Conservation (phyloP, 2,113 vertebrate genomes). For the Thryonomys swinderianus region DNA sequence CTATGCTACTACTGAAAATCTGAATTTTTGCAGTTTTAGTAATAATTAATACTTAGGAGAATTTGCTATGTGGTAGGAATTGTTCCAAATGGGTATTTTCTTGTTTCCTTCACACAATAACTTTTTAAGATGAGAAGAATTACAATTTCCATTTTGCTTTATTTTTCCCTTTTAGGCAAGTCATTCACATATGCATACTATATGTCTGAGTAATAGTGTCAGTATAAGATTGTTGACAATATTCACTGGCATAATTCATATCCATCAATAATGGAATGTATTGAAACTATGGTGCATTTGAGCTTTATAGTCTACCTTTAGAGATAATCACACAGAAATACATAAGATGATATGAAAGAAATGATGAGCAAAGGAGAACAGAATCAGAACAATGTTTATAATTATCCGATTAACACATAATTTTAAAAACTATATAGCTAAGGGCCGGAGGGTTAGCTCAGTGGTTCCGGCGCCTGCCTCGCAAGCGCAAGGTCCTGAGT, state of each 20-base stretch:
- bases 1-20: neutral
- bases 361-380: neutral
- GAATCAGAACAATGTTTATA: neutral
- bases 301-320: neutral
- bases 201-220: neutral
- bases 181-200: neutral
- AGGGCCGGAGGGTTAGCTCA: no score
- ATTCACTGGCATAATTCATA: neutral
- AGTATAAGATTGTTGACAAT: neutral
- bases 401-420: neutral
- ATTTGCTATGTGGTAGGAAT: neutral
- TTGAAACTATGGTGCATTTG: neutral
- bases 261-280: neutral
- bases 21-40: conserved; percentile 9
- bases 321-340: neutral
- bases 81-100: neutral
- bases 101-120: neutral
- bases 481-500: no score
- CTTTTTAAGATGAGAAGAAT: neutral
- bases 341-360: neutral
- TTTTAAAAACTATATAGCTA: neutral
- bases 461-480: no score
- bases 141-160: neutral
- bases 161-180: neutral
- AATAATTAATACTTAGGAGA: neutral